These are phyloP conservation scores for Lasioglossum leucozonium DNA, from an alignment of 2,888 invertebrate species.

Conservation along the genomic window DNA sequence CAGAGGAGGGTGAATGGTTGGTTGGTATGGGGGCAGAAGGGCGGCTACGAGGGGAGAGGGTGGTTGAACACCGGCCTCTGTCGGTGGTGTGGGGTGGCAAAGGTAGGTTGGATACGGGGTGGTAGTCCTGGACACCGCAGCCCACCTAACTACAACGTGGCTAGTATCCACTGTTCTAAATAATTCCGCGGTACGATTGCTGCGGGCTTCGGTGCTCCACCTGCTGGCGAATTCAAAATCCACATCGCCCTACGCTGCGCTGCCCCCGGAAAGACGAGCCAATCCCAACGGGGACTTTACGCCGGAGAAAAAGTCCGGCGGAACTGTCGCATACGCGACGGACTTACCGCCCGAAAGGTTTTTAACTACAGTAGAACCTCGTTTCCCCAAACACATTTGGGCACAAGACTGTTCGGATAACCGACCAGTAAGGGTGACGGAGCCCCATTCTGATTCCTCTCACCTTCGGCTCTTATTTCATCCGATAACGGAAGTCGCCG, in stretches of 20 bases:
- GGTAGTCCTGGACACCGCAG: constrained; percentile 82
- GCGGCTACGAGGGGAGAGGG: constrained; percentile 62
- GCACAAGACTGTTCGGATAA: background rate
- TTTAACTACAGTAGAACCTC: constrained; percentile 52
- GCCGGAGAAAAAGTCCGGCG: constrained; percentile 30
- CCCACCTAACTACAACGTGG: constrained; percentile 82
- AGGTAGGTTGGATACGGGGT: constrained; percentile 80
- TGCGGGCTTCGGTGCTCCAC: constrained; percentile 79
- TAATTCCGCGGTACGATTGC: constrained; percentile 84
- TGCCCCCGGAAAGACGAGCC: constrained; percentile 15
- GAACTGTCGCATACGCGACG: constrained; percentile 22
- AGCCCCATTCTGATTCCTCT: background rate
- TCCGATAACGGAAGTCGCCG: background rate
- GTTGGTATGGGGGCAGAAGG: constrained; percentile 70
- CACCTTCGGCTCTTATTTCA: background rate
- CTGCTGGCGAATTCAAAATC: constrained; percentile 72
- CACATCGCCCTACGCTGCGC: constrained; percentile 46
- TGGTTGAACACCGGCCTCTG: constrained; percentile 71
- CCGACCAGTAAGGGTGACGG: background rate
- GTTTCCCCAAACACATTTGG: background rate
- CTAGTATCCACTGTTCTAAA: constrained; percentile 83
- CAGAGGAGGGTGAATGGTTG: constrained; percentile 67
- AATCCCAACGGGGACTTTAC: background rate
- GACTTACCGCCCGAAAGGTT: constrained; percentile 55
- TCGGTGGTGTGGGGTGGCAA: constrained; percentile 71